These are phyloP conservation scores for Pogoniulus pusillus DNA, from an alignment of 2,797 vertebrate species.

Conservation along the genomic window DNA sequence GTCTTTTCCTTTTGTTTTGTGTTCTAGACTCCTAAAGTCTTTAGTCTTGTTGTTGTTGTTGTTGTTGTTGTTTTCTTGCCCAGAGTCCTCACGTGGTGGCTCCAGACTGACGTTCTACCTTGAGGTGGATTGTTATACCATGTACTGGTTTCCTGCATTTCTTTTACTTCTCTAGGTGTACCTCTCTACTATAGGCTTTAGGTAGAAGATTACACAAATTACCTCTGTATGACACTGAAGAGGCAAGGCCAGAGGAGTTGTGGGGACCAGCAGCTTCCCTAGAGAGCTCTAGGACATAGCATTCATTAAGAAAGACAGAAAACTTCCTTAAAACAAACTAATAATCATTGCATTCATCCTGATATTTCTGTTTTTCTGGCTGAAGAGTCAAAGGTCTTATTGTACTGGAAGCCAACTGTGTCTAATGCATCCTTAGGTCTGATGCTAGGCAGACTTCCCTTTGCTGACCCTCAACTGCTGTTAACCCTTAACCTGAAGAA, in stretches of 20 bases:
- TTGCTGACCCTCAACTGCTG: constrained; percentile 15
- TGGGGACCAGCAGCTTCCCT: neutral
- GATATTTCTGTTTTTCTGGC: neutral
- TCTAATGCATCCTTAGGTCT: constrained; percentile 34
- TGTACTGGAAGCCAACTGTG: constrained; percentile 27
- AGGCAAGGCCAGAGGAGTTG: neutral
- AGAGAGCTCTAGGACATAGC: neutral
- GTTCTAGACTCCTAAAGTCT: neutral
- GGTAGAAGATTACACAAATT: neutral
- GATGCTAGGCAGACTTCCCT: constrained; percentile 31
- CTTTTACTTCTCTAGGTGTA: neutral
- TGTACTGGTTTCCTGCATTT: neutral
- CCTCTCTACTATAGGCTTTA: neutral
- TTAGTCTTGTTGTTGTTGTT: neutral
- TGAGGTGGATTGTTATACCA: neutral
- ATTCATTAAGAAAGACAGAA: neutral
- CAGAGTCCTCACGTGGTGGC: neutral
- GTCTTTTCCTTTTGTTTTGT: too few relatives aligned
- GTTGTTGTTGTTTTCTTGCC: neutral
- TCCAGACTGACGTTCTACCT: neutral
- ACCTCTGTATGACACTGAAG: neutral
- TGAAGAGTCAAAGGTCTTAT: constrained; percentile 43
- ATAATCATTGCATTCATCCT: neutral
- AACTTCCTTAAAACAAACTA: constrained; percentile 13
- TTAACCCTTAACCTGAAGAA: constrained; percentile 54